These are phyloP conservation scores for Halcyon badia DNA, from an alignment of 2,797 vertebrate genomes.

Conservation along the genomic window DNA sequence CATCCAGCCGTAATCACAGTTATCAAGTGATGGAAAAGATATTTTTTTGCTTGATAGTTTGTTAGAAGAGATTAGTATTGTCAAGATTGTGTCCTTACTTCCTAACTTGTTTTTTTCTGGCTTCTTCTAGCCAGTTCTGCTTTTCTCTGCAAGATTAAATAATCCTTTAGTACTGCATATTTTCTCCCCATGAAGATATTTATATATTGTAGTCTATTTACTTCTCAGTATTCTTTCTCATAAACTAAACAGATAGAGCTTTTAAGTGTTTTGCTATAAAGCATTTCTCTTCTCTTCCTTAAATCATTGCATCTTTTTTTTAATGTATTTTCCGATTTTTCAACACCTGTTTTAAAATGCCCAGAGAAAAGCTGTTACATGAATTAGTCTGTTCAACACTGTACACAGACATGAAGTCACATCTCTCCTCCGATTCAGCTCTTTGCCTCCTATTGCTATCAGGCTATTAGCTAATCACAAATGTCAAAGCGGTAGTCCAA, in stretches of 20 bases:
- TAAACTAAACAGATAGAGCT: constrained; percentile 46
- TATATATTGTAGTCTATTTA: constrained; percentile 19
- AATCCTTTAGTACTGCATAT: constrained; percentile 18
- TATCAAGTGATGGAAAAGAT: not conserved
- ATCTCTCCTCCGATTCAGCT: not conserved
- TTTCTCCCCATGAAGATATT: not conserved
- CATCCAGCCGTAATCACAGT: not conserved
- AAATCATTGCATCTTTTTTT: not conserved
- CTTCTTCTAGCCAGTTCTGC: not conserved
- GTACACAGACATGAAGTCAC: not conserved
- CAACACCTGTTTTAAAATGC: not conserved
- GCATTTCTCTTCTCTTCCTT: constrained; percentile 20
- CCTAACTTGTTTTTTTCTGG: not conserved
- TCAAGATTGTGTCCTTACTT: not conserved
- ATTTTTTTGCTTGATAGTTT: not conserved
- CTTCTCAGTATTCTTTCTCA: constrained; percentile 31
- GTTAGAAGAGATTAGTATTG: not conserved
- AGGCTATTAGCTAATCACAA: not conserved
- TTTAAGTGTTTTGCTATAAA: constrained; percentile 34
- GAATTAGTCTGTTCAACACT: not conserved
- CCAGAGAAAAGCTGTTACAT: not conserved
- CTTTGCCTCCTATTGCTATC: not conserved
- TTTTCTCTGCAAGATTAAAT: constrained; percentile 26
- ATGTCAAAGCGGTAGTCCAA: not conserved
- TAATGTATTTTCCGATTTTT: constrained; percentile 6